Evolutionary conservation across 2,888 invertebrate genomes (phyloP).

Genomic region (Lamproptera curius): DNA sequence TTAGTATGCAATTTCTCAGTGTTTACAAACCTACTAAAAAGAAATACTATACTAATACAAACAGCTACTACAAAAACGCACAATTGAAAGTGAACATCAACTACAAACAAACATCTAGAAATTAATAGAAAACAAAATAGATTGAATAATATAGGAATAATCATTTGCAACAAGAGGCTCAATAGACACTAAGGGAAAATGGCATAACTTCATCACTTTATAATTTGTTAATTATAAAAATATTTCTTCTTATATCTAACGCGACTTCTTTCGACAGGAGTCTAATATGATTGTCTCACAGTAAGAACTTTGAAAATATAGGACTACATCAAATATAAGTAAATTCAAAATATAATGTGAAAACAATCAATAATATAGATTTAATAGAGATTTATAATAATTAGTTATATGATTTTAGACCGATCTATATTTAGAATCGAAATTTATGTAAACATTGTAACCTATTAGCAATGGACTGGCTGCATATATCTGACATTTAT

Average conservation of each 20-base stretch:
- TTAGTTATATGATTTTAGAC: no score
- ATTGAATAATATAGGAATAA: conserved; percentile 35
- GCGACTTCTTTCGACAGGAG: conserved; percentile 44
- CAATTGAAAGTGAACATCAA: neutral
- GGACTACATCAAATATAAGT: no score
- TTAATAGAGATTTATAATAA: no score
- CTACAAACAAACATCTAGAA: conserved; percentile 7
- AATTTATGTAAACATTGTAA: no score
- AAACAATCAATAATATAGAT: no score
- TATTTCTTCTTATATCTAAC: conserved; percentile 39
- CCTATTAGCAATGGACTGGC: no score
- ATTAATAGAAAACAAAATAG: conserved; percentile 27
- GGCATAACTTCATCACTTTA: conserved; percentile 59
- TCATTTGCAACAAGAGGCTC: conserved; percentile 48
- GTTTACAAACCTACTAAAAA: conserved; percentile 1
- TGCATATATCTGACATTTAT: no score
- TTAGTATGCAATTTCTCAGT: conserved; percentile 9
- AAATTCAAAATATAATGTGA: no score
- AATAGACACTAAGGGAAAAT: conserved; percentile 61
- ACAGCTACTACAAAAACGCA: conserved; percentile 4
- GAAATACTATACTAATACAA: conserved; percentile 16
- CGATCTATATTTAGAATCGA: no score
- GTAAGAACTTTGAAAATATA: no score
- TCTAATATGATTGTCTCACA: conserved; percentile 25
- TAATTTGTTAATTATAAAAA: conserved; percentile 40